Evolutionary conservation across 2,113 vertebrate species (phyloP).

Genomic region (Spea bombifrons): DNA sequence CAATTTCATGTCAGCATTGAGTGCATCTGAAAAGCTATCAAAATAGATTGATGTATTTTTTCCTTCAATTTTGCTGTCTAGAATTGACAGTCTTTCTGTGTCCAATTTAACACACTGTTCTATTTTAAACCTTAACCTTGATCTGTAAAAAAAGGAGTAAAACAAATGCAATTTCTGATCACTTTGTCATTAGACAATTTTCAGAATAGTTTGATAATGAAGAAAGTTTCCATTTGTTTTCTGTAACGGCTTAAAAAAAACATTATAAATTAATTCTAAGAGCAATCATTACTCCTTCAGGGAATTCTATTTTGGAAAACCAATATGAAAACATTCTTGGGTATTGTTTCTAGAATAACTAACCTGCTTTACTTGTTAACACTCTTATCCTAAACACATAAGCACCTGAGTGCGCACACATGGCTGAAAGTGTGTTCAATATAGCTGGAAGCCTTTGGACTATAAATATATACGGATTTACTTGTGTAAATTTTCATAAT

Average conservation of each 20-base stretch:
- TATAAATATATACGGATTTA: no score
- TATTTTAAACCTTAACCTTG: constrained; percentile 5
- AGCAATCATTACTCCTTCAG: constrained; percentile 10
- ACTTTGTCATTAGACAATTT: neutral
- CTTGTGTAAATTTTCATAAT: no score
- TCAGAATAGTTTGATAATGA: constrained; percentile 8
- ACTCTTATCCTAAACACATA: no score
- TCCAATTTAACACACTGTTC: constrained; percentile 11
- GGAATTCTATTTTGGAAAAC: neutral
- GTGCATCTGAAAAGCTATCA: neutral
- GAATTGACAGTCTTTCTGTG: neutral
- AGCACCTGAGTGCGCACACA: no score
- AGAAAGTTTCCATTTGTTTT: constrained; percentile 11
- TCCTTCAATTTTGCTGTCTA: constrained; percentile 8
- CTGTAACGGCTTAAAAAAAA: neutral
- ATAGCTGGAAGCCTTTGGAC: no score
- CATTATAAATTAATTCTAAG: neutral
- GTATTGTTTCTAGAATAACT: no score
- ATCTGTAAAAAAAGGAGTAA: neutral
- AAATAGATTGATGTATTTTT: neutral
- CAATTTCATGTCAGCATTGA: neutral
- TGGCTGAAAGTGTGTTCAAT: no score
- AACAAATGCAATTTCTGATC: no score
- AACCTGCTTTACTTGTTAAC: no score
- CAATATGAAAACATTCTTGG: no score